Conservation (phyloP, 2,888 invertebrate species). For the Boloria euphrosyne region DNA sequence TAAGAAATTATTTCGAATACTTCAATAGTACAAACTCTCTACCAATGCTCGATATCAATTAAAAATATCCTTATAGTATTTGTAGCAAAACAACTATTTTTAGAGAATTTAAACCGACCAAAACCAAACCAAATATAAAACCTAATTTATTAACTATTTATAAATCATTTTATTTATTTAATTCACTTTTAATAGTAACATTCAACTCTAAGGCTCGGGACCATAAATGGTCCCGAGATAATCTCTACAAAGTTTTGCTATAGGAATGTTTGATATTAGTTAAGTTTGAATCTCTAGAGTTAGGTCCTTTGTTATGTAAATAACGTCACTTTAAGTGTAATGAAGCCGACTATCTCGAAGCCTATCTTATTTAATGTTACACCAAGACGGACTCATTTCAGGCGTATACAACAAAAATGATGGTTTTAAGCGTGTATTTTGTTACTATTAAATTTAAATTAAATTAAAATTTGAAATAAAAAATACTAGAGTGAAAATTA, state of each 20-base stretch:
- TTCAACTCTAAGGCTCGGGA: not conserved
- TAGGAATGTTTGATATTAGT: slow-evolving; percentile 38
- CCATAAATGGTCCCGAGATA: slow-evolving; percentile 23
- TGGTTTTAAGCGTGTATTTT: not conserved
- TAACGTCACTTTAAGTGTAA: slow-evolving; percentile 24
- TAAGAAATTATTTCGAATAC: too few relatives aligned
- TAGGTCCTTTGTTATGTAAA: slow-evolving; percentile 32
- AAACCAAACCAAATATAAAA: too few relatives aligned
- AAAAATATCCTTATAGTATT: too few relatives aligned
- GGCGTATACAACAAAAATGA: not conserved
- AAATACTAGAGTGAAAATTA: too few relatives aligned
- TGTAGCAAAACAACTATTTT: too few relatives aligned
- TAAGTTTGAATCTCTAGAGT: slow-evolving; percentile 29
- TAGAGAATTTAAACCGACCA: too few relatives aligned
- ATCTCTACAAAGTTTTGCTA: slow-evolving; percentile 29
- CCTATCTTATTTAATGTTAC: slow-evolving; percentile 22
- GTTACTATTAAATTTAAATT: not conserved
- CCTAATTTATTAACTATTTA: too few relatives aligned
- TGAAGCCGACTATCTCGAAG: slow-evolving; percentile 18
- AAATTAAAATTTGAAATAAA: too few relatives aligned
- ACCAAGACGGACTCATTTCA: slow-evolving; percentile 1
- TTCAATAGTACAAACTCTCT: too few relatives aligned
- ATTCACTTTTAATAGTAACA: not conserved
- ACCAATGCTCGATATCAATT: too few relatives aligned
- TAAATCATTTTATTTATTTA: not conserved